Conservation (phyloP, 2,888 invertebrate species). For the Ligdia adustata region DNA sequence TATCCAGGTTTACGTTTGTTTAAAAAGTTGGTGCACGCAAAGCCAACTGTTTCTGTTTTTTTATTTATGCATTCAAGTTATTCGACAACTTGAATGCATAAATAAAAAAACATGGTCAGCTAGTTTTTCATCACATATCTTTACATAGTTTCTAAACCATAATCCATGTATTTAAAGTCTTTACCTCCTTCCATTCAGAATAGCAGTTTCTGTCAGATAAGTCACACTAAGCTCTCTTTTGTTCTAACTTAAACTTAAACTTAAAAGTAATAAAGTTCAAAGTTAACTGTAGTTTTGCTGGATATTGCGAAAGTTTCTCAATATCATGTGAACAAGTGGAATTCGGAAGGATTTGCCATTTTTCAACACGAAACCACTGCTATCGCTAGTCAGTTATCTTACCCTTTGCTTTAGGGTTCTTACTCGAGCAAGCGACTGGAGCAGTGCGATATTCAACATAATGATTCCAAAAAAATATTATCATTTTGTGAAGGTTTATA, state of each 20-base stretch:
- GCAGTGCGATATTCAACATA: no score
- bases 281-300: constrained; percentile 1
- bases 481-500: no score
- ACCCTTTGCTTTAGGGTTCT: constrained; percentile 2
- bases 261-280: constrained; percentile 3
- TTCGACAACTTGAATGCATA: no score
- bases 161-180: constrained; percentile 1
- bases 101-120: no score
- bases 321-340: constrained; percentile 12
- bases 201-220: constrained; percentile 1
- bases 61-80: no score
- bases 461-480: no score
- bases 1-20: no score
- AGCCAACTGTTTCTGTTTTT: no score
- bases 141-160: no score
- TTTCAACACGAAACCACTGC: constrained; percentile 19
- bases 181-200: not conserved
- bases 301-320: constrained; percentile 15
- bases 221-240: not conserved
- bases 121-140: no score
- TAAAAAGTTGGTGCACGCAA: no score
- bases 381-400: constrained; percentile 10
- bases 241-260: constrained; percentile 2
- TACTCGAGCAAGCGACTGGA: no score
- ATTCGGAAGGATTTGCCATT: constrained; percentile 23